A percentile compares a stretch with the other conserved stretches of the same genome.
Conservation (phyloP, 2,113 vertebrate species). For the Microcebus lehilahytsara region DNA sequence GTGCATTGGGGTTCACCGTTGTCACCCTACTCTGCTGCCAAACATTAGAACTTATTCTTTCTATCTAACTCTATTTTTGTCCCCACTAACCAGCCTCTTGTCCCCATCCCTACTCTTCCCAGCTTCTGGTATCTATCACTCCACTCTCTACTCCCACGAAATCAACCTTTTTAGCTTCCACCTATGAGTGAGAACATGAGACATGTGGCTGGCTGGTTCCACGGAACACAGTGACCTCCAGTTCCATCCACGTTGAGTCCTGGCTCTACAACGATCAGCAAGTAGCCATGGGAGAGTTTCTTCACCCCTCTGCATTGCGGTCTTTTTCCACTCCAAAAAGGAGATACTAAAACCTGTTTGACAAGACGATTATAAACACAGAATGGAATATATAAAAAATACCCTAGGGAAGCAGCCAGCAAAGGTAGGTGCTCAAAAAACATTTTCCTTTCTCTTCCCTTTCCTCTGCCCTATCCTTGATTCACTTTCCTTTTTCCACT, state of each 20-base stretch:
- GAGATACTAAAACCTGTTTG: not conserved
- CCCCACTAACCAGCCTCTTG: not conserved
- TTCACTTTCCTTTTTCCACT: not conserved
- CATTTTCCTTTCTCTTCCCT: not conserved
- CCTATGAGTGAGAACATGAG: not conserved
- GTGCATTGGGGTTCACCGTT: not conserved
- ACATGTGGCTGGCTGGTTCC: not conserved
- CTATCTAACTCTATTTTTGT: not conserved
- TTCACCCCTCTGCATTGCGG: not conserved
- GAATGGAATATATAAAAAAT: not conserved
- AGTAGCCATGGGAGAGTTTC: too few relatives aligned
- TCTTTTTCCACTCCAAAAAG: not conserved
- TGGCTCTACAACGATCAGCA: not conserved
- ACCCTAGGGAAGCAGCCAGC: not conserved
- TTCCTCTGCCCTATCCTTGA: not conserved
- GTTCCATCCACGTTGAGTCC: not conserved
- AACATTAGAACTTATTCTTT: not conserved
- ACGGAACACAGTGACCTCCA: not conserved
- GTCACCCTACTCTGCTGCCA: not conserved
- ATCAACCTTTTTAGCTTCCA: not conserved
- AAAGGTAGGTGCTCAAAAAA: not conserved
- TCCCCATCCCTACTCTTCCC: not conserved
- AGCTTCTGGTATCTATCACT: not conserved
- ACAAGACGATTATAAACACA: not conserved
- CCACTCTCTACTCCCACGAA: not conserved